phyloP scores from a whole-genome alignment of 2,113 vertebrate genomes.

The Chascanopsetta lugubris region DNA sequence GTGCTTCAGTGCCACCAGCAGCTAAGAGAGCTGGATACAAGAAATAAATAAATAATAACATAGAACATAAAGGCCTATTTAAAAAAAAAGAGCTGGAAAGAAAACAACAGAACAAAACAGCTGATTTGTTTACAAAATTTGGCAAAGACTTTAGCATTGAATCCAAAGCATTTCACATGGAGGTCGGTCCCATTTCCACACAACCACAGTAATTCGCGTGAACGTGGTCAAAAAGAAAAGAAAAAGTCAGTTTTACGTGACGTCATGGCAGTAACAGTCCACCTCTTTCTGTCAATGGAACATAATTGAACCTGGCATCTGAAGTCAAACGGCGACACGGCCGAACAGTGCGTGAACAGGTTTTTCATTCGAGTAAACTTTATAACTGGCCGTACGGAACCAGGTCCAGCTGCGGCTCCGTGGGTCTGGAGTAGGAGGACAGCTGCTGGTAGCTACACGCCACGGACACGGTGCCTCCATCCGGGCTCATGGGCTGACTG shows the following conservation, averaged over 20 bases:
- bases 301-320: slow-evolving; percentile 4
- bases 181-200: too few relatives aligned
- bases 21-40: slow-evolving; percentile 9
- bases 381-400: too few relatives aligned
- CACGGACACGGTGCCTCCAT: slow-evolving; percentile 56
- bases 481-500: slow-evolving; percentile 69
- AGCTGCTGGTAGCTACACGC: slow-evolving; percentile 61
- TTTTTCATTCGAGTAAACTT: not conserved
- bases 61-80: not conserved
- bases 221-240: too few relatives aligned
- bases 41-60: slow-evolving; percentile 53
- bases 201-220: too few relatives aligned
- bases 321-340: slow-evolving; percentile 40
- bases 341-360: slow-evolving; percentile 18
- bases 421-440: slow-evolving; percentile 39
- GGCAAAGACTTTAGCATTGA: not conserved
- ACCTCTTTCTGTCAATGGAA: not conserved
- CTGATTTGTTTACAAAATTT: not conserved
- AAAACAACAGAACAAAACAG: too few relatives aligned
- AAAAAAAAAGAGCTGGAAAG: not conserved
- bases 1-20: slow-evolving; percentile 46
- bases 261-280: not conserved
- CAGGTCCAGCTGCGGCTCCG: slow-evolving; percentile 52
- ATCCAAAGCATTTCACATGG: not conserved
- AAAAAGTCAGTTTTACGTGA: too few relatives aligned